Conservation (phyloP, 2,888 invertebrate genomes). For the Lamproptera curius region DNA sequence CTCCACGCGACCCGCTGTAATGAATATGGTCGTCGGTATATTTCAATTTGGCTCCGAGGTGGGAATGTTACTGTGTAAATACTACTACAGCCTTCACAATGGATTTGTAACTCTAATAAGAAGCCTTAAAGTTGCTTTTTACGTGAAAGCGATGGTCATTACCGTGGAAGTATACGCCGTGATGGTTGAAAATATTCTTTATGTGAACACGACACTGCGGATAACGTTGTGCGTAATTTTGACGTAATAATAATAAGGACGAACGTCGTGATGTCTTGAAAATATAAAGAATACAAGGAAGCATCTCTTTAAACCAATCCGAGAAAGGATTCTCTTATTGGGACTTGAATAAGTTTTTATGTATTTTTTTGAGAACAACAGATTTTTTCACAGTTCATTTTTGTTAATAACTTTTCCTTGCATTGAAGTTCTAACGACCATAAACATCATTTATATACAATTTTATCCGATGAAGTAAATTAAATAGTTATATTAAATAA, state of each 20-base stretch:
- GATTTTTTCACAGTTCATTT: too few species aligned
- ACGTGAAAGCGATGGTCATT: not conserved
- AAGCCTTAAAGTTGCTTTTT: not conserved
- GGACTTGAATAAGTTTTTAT: too few species aligned
- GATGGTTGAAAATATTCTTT: slow-evolving; percentile 14
- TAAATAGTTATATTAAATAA: too few species aligned
- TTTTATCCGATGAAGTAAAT: too few species aligned
- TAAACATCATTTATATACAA: too few species aligned
- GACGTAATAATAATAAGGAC: slow-evolving; percentile 12
- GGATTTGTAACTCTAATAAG: not conserved
- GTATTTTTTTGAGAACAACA: too few species aligned
- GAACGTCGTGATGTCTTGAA: slow-evolving; percentile 4
- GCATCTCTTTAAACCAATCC: not conserved
- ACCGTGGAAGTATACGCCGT: slow-evolving; percentile 6
- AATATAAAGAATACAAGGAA: not conserved
- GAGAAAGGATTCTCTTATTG: not conserved
- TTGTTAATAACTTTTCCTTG: too few species aligned
- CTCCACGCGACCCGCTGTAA: slow-evolving; percentile 53
- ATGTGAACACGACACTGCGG: slow-evolving; percentile 14
- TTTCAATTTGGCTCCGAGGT: slow-evolving; percentile 57
- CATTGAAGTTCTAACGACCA: too few species aligned
- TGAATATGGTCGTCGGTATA: slow-evolving; percentile 70
- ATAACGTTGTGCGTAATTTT: slow-evolving; percentile 11
- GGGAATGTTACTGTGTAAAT: slow-evolving; percentile 44
- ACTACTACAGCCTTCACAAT: not conserved